Evolutionary conservation across 2,797 vertebrate genomes (phyloP).

Genomic region (Trematomus bernacchii): DNA sequence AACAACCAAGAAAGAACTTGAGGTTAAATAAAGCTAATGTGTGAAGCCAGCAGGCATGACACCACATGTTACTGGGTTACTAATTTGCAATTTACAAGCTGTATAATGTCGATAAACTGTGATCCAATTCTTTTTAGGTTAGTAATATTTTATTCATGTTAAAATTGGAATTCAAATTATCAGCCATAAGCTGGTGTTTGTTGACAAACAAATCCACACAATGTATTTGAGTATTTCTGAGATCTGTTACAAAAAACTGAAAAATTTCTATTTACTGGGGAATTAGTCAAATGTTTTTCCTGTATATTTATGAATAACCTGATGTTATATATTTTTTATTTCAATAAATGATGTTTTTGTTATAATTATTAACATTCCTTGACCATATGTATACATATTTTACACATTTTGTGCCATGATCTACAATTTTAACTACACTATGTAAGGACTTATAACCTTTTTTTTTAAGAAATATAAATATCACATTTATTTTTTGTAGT

Average conservation of each 20-base stretch:
- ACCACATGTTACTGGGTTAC: background rate
- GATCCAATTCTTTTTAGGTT: background rate
- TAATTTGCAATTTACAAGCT: background rate
- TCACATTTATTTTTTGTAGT: background rate
- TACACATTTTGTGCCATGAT: background rate
- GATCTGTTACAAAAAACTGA: background rate
- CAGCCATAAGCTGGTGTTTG: background rate
- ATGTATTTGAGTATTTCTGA: background rate
- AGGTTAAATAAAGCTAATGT: slow-evolving; percentile 1
- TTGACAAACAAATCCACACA: background rate
- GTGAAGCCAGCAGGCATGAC: background rate
- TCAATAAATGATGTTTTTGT: background rate
- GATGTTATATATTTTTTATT: background rate
- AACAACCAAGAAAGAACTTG: background rate
- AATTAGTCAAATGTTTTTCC: background rate
- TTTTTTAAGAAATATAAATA: background rate
- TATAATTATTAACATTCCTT: background rate
- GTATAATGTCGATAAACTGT: background rate
- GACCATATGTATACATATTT: background rate
- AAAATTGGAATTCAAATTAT: background rate
- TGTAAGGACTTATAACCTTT: background rate
- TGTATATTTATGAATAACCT: background rate
- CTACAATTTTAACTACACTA: background rate
- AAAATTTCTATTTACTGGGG: background rate
- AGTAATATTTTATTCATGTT: background rate